phyloP scores from a whole-genome alignment of 2,113 vertebrate genomes.

The Spilogale gracilis region DNA sequence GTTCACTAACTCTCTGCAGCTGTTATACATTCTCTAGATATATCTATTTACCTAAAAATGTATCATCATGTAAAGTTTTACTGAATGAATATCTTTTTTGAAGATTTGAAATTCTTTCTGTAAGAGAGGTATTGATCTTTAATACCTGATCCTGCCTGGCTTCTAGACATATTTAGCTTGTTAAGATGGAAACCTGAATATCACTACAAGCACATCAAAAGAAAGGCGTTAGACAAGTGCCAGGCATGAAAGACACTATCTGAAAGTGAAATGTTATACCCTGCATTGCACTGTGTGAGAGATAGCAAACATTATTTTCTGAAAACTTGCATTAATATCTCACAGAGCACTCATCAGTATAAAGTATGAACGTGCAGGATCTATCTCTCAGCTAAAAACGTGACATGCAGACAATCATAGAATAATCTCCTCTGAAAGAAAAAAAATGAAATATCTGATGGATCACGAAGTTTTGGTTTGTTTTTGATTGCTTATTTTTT shows the following conservation, averaged over 20 bases:
- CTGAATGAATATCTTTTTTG: not conserved
- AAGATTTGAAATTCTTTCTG: constrained; percentile 47
- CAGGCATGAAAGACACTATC: not conserved
- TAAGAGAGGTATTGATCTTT: constrained; percentile 32
- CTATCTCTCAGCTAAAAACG: not conserved
- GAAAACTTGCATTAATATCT: constrained; percentile 14
- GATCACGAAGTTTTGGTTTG: not conserved
- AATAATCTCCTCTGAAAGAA: not conserved
- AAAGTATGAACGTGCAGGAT: not conserved
- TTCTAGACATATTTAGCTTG: not conserved
- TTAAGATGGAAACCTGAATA: not conserved
- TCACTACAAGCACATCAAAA: not conserved
- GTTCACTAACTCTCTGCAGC: not conserved
- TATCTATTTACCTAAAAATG: not conserved
- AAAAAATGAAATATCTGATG: not conserved
- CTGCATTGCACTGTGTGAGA: not conserved
- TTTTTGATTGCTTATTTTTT: not conserved
- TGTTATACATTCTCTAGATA: not conserved
- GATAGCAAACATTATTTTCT: not conserved
- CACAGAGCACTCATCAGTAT: not conserved
- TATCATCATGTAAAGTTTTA: not conserved
- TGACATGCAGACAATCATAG: not conserved
- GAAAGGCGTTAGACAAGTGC: not conserved
- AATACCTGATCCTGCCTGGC: not conserved
- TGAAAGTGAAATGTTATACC: not conserved